Percentiles rank a stretch among this genome's conserved stretches.
Conservation (phyloP, 2,797 vertebrate species). For the Brachyrhaphis roseni region DNA sequence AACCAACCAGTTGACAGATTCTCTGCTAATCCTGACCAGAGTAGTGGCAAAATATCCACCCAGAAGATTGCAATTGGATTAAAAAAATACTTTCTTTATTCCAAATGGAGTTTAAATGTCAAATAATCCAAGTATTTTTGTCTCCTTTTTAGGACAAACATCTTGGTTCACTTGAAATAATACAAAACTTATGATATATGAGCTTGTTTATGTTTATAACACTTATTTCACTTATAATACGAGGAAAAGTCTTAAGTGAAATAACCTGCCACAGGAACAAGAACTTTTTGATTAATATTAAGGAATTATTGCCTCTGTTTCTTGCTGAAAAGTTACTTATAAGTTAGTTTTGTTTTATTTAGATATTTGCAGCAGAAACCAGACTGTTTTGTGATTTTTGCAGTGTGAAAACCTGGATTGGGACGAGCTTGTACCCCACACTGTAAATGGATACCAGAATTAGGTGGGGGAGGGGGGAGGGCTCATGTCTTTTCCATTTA, state of each 20-base stretch:
- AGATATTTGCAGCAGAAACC: not conserved
- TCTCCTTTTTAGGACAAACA: too few relatives aligned
- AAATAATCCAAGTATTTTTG: too few relatives aligned
- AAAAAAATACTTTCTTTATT: not conserved
- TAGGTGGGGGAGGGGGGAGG: not conserved
- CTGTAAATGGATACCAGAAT: not conserved
- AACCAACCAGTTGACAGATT: not conserved
- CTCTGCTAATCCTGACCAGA: not conserved
- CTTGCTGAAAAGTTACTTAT: not conserved
- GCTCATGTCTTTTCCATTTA: conserved; percentile 9
- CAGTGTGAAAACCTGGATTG: not conserved
- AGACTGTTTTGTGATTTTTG: not conserved
- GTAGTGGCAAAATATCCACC: not conserved
- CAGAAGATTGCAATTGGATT: not conserved
- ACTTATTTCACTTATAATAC: too few relatives aligned
- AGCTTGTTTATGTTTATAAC: too few relatives aligned
- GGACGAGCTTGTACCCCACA: not conserved
- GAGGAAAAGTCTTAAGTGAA: not conserved
- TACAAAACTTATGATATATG: too few relatives aligned
- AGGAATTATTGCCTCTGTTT: not conserved
- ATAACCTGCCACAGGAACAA: not conserved
- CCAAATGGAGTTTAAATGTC: not conserved
- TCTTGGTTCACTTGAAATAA: too few relatives aligned
- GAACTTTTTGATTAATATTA: not conserved
- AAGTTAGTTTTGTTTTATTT: not conserved